Percentiles rank a stretch among this genome's conserved stretches.
Conservation (phyloP, 2,113 vertebrate species). For the Halcyon malimbica region DNA sequence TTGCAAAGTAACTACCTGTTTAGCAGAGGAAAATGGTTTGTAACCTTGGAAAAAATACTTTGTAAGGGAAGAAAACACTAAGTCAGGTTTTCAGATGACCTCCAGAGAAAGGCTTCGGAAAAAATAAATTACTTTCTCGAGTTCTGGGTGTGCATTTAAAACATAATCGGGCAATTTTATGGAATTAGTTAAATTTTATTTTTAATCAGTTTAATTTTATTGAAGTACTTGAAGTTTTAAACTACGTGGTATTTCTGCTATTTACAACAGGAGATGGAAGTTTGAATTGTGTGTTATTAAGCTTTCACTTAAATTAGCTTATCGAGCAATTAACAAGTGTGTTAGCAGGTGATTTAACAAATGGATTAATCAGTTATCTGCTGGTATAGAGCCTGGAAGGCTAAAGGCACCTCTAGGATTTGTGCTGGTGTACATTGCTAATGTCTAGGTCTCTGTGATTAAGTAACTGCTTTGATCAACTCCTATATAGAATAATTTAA, state of each 20-base stretch:
- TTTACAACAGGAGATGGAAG: neutral
- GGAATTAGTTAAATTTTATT: neutral
- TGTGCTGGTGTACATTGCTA: neutral
- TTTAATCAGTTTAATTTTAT: constrained; percentile 1
- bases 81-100: neutral
- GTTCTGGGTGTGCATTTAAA: neutral
- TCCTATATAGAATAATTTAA: neutral
- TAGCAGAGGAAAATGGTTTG: neutral
- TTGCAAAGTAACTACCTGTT: neutral
- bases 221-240: neutral
- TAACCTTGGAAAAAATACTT: neutral
- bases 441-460: neutral
- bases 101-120: neutral
- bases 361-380: neutral
- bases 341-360: neutral
- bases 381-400: neutral
- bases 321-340: neutral
- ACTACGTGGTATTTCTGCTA: neutral
- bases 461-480: neutral
- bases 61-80: neutral
- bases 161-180: neutral
- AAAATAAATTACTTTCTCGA: neutral
- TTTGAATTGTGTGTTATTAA: neutral
- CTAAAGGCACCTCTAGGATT: neutral
- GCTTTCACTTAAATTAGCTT: neutral